phyloP scores from a whole-genome alignment of 2,797 vertebrate species.

The Girardinus metallicus region DNA sequence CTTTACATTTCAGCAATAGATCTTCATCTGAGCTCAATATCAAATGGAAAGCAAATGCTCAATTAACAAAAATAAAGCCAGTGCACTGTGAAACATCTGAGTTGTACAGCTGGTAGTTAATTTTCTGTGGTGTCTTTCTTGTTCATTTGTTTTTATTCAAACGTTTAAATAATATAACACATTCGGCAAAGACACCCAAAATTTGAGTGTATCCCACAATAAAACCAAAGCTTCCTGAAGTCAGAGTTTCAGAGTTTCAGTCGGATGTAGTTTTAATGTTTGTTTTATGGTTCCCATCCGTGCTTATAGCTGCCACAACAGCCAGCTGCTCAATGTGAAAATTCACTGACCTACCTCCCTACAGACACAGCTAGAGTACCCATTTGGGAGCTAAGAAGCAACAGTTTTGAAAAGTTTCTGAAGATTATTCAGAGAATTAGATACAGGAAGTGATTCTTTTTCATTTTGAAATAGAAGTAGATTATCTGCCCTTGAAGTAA shows the following conservation, averaged over 20 bases:
- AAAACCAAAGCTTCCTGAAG: not conserved
- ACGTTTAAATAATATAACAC: not conserved
- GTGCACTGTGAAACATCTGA: not conserved
- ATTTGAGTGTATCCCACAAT: not conserved
- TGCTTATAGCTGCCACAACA: not conserved
- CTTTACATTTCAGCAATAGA: not conserved
- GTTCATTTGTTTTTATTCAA: not conserved
- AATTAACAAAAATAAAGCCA: not conserved
- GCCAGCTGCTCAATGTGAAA: conserved; percentile 2
- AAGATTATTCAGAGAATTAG: not conserved
- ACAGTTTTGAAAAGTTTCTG: not conserved
- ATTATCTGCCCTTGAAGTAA: not conserved
- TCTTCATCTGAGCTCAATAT: not conserved
- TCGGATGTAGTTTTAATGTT: not conserved
- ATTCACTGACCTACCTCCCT: not conserved
- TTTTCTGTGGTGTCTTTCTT: not conserved
- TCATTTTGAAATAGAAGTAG: not conserved
- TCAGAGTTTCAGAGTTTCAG: not conserved
- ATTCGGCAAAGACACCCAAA: not conserved
- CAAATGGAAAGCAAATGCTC: not conserved
- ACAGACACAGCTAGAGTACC: not conserved
- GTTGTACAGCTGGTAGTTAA: not conserved
- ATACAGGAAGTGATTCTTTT: not conserved
- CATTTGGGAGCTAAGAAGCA: not conserved
- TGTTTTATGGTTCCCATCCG: not conserved